phyloP scores from a whole-genome alignment of 1,140 invertebrate species.

The Aphidius gifuensis region DNA sequence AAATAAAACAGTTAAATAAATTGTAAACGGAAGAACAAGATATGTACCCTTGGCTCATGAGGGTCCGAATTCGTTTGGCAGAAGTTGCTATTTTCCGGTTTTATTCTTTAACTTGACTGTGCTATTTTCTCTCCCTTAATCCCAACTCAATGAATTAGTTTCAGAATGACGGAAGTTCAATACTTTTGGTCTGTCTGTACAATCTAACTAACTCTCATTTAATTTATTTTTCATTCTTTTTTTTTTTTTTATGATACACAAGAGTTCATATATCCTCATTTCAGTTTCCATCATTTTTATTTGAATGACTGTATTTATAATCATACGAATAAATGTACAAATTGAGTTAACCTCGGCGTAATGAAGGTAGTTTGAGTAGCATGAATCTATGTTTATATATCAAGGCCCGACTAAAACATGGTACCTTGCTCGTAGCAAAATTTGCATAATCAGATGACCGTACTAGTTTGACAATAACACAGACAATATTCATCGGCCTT shows the following conservation, averaged over 20 bases:
- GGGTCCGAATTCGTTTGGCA: conserved; percentile 3
- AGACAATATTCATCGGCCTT: conserved; percentile 3
- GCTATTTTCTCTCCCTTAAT: conserved; percentile 43
- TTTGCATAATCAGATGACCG: conserved; percentile 16
- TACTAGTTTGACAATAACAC: conserved; percentile 12
- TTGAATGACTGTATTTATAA: no score
- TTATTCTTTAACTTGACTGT: conserved; percentile 20
- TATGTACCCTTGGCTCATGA: conserved; percentile 6
- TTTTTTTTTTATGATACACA: no score
- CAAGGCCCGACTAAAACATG: conserved; percentile 1
- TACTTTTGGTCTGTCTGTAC: conserved; percentile 29
- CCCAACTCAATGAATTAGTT: conserved; percentile 43
- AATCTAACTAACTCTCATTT: no score
- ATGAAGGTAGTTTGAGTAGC: background rate
- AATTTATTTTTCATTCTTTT: no score
- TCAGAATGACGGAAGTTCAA: conserved; percentile 35
- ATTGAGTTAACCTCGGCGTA: no score
- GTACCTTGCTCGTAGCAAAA: background rate
- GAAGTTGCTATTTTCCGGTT: conserved; percentile 43
- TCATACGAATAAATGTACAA: no score
- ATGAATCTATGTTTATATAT: conserved; percentile 30
- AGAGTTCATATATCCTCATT: no score
- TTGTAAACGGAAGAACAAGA: background rate
- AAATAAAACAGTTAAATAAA: background rate
- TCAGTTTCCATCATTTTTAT: no score